Percentiles rank a stretch among this genome's conserved stretches.
These are phyloP conservation scores for Eledone cirrhosa DNA, from an alignment of 2,888 invertebrate genomes.

Conservation along the genomic window DNA sequence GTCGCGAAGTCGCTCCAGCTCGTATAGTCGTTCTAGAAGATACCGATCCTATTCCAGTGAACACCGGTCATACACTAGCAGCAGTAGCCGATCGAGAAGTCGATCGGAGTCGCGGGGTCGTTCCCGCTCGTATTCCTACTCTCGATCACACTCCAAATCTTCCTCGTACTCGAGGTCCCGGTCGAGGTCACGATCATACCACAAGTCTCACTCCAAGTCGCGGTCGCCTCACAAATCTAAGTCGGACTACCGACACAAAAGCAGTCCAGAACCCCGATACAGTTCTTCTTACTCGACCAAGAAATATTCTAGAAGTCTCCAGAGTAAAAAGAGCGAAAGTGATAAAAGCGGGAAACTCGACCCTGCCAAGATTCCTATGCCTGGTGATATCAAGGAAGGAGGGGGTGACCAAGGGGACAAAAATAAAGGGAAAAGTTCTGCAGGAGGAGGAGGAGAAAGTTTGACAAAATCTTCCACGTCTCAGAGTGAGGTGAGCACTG, in stretches of 20 bases:
- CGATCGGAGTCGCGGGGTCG: conserved; percentile 44
- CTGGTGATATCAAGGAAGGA: conserved; percentile 43
- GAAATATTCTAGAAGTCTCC: not conserved
- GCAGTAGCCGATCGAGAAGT: conserved; percentile 34
- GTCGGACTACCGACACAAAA: not conserved
- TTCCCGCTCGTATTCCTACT: conserved; percentile 44
- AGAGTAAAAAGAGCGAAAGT: conserved; percentile 36
- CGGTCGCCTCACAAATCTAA: conserved; percentile 37
- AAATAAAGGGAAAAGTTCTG: conserved; percentile 42
- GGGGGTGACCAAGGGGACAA: conserved; percentile 43
- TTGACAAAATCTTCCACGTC: conserved; percentile 22
- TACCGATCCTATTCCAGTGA: conserved; percentile 34
- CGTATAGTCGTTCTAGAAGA: conserved; percentile 43
- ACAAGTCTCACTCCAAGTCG: conserved; percentile 19
- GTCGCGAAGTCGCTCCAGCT: conserved; percentile 47
- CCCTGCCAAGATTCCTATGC: conserved; percentile 52
- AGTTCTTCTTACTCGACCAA: not conserved
- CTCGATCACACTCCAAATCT: conserved; percentile 33
- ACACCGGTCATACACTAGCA: conserved; percentile 30
- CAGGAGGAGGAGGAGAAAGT: conserved; percentile 27
- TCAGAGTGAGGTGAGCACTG: conserved; percentile 29
- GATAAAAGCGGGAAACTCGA: conserved; percentile 38
- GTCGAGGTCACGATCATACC: conserved; percentile 43
- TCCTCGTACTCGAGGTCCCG: conserved; percentile 38
- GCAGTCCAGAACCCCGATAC: not conserved